Evolutionary conservation across 2,797 vertebrate genomes (phyloP).

Genomic region (Cyclura pinguis): DNA sequence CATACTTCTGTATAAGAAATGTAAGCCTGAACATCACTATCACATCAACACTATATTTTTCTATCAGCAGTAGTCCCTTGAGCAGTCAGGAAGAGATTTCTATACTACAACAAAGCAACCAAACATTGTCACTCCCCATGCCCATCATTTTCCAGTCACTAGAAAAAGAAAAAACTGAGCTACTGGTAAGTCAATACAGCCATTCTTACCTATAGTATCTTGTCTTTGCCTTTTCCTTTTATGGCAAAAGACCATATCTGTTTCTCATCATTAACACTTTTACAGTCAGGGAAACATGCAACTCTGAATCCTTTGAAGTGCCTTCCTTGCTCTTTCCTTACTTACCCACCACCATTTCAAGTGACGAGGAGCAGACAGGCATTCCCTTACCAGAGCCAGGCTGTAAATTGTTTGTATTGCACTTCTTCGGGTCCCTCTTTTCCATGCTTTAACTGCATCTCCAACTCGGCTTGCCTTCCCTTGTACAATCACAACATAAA

Average conservation of each 20-base stretch:
- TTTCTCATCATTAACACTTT: slow-evolving; percentile 1
- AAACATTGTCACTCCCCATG: slow-evolving; percentile 5
- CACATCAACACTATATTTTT: neutral
- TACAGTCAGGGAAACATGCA: slow-evolving; percentile 20
- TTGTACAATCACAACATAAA: slow-evolving; percentile 72
- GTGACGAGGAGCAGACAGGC: neutral
- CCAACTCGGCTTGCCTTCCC: slow-evolving; percentile 92
- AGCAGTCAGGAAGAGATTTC: slow-evolving; percentile 2
- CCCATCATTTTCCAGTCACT: neutral
- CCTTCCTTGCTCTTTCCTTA: neutral
- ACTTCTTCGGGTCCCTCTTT: slow-evolving; percentile 88
- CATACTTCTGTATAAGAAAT: slow-evolving; percentile 42
- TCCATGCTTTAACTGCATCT: slow-evolving; percentile 90
- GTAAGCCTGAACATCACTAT: slow-evolving; percentile 11
- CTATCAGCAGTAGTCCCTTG: neutral
- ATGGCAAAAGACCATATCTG: neutral
- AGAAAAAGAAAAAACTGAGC: neutral
- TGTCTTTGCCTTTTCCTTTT: fast-evolving
- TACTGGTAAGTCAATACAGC: neutral
- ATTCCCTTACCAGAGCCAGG: slow-evolving; percentile 93
- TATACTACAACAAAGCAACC: slow-evolving; percentile 34
- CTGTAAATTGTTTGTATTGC: slow-evolving; percentile 88
- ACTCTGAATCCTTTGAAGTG: slow-evolving; percentile 33
- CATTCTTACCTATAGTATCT: neutral
- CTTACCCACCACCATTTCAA: slow-evolving; percentile 17